phyloP scores from a whole-genome alignment of 2,888 invertebrate species.

The Hymenopus coronatus region DNA sequence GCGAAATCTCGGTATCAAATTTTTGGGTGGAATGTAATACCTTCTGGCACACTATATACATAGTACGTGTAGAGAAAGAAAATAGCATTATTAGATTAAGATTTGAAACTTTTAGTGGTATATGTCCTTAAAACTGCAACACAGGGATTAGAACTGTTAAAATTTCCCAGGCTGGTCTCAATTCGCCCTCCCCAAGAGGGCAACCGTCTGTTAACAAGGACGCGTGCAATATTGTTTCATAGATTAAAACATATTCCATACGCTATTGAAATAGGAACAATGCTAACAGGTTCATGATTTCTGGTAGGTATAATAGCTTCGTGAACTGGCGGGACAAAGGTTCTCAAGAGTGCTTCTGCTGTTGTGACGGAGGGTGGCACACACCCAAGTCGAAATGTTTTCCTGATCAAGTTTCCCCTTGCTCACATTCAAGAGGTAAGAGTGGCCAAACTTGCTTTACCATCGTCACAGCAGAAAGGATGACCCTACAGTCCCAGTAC shows the following conservation, averaged over 20 bases:
- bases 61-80: no score
- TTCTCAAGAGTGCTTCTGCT: neutral
- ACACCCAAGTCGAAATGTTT: neutral
- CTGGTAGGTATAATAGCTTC: neutral
- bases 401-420: neutral
- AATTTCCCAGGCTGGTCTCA: no score
- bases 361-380: neutral
- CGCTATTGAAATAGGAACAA: neutral
- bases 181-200: neutral
- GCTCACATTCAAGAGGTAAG: neutral
- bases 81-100: no score
- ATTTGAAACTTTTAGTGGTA: no score
- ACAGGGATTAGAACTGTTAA: no score
- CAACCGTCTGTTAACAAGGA: neutral
- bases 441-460: neutral
- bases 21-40: no score
- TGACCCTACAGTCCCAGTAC: no score
- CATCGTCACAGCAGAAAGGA: no score
- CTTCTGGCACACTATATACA: no score
- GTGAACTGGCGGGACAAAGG: neutral
- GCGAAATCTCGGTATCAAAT: no score
- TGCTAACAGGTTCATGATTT: neutral
- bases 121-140: no score
- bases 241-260: neutral
- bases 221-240: neutral